Evolutionary conservation across 1,140 invertebrate species (phyloP).

Genomic region (Colletes latitarsis): DNA sequence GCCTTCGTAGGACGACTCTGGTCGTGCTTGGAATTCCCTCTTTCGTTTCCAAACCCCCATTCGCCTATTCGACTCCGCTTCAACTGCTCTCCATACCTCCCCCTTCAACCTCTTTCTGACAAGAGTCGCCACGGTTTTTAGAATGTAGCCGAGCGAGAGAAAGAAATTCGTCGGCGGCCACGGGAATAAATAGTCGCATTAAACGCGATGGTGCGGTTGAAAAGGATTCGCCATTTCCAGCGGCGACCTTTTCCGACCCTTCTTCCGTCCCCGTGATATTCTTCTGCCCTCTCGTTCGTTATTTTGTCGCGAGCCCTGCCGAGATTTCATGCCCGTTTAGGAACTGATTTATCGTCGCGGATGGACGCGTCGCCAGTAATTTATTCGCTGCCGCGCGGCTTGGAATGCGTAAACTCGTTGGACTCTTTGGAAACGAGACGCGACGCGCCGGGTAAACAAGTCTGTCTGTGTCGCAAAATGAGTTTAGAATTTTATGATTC

Average conservation of each 20-base stretch:
- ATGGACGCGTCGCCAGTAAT: background rate
- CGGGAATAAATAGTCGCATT: constrained; percentile 24
- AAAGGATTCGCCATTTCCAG: constrained; percentile 5
- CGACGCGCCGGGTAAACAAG: no score
- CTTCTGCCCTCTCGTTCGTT: background rate
- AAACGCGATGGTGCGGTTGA: constrained; percentile 16
- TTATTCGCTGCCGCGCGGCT: background rate
- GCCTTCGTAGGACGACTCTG: constrained; percentile 23
- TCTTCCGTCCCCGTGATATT: constrained; percentile 1
- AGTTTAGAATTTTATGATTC: no score
- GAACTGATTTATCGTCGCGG: constrained; percentile 2
- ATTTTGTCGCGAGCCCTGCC: constrained; percentile 13
- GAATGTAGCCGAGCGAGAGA: background rate
- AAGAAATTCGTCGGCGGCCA: constrained; percentile 15
- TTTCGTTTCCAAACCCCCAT: background rate
- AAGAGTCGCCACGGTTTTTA: background rate
- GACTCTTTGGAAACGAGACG: background rate
- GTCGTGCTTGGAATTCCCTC: constrained; percentile 37
- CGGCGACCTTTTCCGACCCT: constrained; percentile 3
- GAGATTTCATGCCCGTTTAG: constrained; percentile 5
- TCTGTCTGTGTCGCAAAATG: no score
- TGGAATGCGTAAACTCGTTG: background rate
- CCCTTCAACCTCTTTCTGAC: background rate
- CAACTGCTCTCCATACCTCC: background rate
- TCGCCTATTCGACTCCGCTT: no score